Evolutionary conservation across 1,140 invertebrate genomes (phyloP), one percentile per base, ranked within the genome.

Genomic region (Cecropterus lyciades): DNA sequence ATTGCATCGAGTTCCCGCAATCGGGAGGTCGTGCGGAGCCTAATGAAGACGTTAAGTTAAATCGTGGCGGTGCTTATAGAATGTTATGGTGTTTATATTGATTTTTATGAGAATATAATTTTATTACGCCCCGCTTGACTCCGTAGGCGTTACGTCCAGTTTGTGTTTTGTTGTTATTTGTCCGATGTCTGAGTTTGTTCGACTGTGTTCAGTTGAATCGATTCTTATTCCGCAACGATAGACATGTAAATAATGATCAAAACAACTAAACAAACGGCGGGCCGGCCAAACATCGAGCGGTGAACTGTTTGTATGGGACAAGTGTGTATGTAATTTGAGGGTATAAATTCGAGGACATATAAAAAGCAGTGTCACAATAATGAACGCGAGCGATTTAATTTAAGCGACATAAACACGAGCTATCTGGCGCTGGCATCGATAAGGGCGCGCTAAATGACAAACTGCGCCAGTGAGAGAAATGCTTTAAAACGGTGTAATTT

Each of bases 11-110:
- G 73, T 64, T 69, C 80, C 66, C 68, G 70, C 80, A 75, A 87
- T 76, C 82, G 77, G 69, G 77, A 79, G 82, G 77, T 89, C 85
- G 84, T 88, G 84, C 78, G 62, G 69, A 66, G 67, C 70, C 78
- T 89, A 90, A 90, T 91, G 86, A 89, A 90, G 85, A 92, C 79
- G 82, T 92, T 89, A 85, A 86, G 75, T 79, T 79, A 79, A 86
- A 83, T 75, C 83, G 78, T 78, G 79, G 67, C 72, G 64, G 72
- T 69, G 55, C 75, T 83, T 81, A 79, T 80, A 77, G 69, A 85
- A 84, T 81, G 71, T 85, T 84, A 84, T 80, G 70, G 75, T 85
- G 79, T 82, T 87, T 87, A 85, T 85, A 88, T 92, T 92, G 85
- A 90, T 87, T 92, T 89, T 90, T 85, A 89, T 84, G 76, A 75